Base-by-base conservation (phyloP, 2,113 vertebrate genomes). In the Leptocoma aspasia region DNA sequence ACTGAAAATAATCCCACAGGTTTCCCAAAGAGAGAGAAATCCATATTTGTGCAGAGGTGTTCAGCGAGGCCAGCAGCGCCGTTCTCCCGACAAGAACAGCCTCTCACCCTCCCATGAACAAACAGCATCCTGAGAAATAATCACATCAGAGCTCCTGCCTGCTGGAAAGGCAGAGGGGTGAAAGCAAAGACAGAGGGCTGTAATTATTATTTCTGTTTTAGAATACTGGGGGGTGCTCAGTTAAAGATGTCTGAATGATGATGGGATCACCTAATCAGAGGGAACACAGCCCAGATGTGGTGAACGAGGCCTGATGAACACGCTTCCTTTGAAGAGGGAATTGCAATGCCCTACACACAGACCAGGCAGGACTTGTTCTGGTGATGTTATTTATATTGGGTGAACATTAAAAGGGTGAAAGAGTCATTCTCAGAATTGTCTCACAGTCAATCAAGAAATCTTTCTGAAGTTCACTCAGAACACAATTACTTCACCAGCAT, bases 31-130 rank as follows among this genome's bases (percentile, higher is more conserved):
- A 41, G 68, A 72, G 19, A 53, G 72, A 86, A 65, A 35, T 11
- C 39, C 11, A 1, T 1, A 26, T 9, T 14, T 44, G 49, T 13
- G 42, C 84, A 30, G 26, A 31, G 8, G 26, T 10, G 5, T 1
- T 8, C 39, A 27, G 59, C 4, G 0, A 42, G 15, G 42, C 66
- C 59, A 57, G 69, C n/a, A 76, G 57, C 0, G 0, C 50, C 1
- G 2, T 3, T 30, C 79, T 35, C 49, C 6, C 0, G 0, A 4
- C 5, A 2, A 33, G 27, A 33, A 41, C 47, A 8, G 30, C 7
- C 42, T 50, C 93, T 89, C 73, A 44, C 21, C 45, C 70, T 61
- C 75, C 41, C 15, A 27, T 35, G n/a, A 94, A 22, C 66, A 91
- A 90, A 80, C 61, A 50, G 15, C 86, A 61, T 7, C 66, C 22